phyloP scores from a whole-genome alignment of 2,888 invertebrate genomes.

The Hemithea aestivaria region DNA sequence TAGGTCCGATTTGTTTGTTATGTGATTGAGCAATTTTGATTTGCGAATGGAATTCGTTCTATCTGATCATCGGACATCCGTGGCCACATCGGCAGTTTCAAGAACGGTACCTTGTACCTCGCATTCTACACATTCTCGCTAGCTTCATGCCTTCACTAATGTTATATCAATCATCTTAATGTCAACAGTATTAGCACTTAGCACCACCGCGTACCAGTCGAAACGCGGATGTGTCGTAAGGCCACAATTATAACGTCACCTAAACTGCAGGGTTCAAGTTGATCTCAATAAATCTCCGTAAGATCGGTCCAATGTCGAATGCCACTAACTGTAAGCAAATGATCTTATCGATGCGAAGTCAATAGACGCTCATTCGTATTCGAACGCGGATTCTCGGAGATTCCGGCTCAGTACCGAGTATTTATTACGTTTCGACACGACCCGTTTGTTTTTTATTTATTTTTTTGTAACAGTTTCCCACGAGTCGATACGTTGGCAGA shows the following conservation, averaged over 20 bases:
- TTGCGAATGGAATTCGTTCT: too few relatives aligned
- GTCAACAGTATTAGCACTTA: constrained; percentile 19
- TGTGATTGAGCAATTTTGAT: too few relatives aligned
- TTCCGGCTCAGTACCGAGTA: constrained; percentile 60
- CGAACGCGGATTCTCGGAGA: constrained; percentile 60
- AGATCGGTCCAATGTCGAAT: constrained; percentile 18
- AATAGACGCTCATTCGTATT: constrained; percentile 39
- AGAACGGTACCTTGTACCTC: background rate
- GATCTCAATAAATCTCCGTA: constrained; percentile 5
- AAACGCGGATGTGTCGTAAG: constrained; percentile 25
- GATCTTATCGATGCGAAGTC: constrained; percentile 30
- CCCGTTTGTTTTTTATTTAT: constrained; percentile 44
- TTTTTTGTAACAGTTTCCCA: constrained; percentile 64
- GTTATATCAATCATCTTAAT: constrained; percentile 15
- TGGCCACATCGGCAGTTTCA: background rate
- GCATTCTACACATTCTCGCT: constrained; percentile 9
- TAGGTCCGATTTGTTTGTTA: constrained; percentile 11
- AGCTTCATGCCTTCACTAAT: constrained; percentile 11
- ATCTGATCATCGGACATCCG: constrained; percentile 5
- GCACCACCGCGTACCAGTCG: constrained; percentile 11
- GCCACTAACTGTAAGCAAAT: constrained; percentile 23
- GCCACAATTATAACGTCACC: constrained; percentile 17
- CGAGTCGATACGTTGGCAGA: constrained; percentile 49
- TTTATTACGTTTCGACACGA: constrained; percentile 53
- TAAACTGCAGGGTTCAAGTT: constrained; percentile 9